phyloP scores from a whole-genome alignment of 2,888 invertebrate genomes.

The Chrysolina haemoptera region DNA sequence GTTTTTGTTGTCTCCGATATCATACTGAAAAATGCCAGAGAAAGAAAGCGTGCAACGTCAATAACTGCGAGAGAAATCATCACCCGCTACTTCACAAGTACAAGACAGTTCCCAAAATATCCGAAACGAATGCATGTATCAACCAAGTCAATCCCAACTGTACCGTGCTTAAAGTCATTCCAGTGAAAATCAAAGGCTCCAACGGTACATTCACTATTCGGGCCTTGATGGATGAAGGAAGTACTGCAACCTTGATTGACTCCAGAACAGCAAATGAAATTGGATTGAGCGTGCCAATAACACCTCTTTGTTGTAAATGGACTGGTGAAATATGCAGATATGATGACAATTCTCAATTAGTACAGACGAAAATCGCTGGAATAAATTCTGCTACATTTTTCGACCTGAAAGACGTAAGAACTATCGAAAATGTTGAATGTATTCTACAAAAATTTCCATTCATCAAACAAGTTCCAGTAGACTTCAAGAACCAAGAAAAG shows the following conservation, averaged over 20 bases:
- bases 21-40: neutral
- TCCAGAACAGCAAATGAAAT: neutral
- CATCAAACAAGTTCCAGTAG: neutral
- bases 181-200: slow-evolving; percentile 1
- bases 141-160: neutral
- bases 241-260: neutral
- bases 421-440: neutral
- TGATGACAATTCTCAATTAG: neutral
- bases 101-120: neutral
- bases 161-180: neutral
- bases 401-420: slow-evolving; percentile 5
- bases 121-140: neutral
- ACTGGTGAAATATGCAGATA: slow-evolving; percentile 1
- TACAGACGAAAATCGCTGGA: neutral
- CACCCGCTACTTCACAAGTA: neutral
- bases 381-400: neutral
- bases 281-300: slow-evolving; percentile 4
- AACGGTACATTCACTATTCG: neutral
- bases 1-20: too few relatives aligned
- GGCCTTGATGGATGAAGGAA: neutral
- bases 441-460: slow-evolving; percentile 8
- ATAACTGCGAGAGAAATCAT: neutral
- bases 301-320: slow-evolving; percentile 17
- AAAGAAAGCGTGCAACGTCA: neutral
- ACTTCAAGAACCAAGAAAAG: neutral